phyloP scores from a whole-genome alignment of 1,140 invertebrate genomes.

The Polypedilum vanderplanki region DNA sequence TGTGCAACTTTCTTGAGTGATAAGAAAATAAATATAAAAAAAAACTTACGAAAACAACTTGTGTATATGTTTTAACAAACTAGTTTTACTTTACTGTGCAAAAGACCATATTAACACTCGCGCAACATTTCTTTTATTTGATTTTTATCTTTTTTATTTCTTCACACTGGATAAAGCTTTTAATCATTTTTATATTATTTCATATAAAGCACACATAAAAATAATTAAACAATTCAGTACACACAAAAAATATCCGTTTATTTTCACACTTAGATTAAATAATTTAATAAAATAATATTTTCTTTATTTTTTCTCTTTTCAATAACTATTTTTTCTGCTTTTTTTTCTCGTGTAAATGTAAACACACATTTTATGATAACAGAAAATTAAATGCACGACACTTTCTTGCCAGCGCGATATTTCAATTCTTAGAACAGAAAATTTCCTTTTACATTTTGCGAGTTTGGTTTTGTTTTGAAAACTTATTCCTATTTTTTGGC shows the following conservation, averaged over 20 bases:
- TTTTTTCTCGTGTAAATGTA: background rate
- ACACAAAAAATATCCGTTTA: background rate
- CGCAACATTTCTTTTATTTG: background rate
- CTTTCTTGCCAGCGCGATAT: background rate
- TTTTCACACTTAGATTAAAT: background rate
- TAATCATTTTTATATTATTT: background rate
- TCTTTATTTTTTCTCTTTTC: background rate
- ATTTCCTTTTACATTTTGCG: constrained; percentile 16
- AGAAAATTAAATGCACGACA: constrained; percentile 11
- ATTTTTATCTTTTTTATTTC: constrained; percentile 15
- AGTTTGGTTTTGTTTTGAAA: constrained; percentile 24
- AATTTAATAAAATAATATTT: background rate
- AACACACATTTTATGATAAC: constrained; percentile 17
- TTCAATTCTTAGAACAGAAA: constrained; percentile 5
- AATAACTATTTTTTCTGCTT: background rate
- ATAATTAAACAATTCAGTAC: background rate
- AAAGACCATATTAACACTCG: background rate
- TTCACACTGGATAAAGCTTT: background rate
- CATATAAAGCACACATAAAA: background rate
- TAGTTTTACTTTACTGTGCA: background rate
- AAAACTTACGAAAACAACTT: background rate
- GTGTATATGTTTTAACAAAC: background rate
- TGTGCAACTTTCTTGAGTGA: background rate
- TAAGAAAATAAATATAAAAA: constrained; percentile 9
- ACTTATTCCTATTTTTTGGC: background rate